Evolutionary conservation across 2,113 vertebrate genomes (phyloP).

Genomic region (Percina caprodes): DNA sequence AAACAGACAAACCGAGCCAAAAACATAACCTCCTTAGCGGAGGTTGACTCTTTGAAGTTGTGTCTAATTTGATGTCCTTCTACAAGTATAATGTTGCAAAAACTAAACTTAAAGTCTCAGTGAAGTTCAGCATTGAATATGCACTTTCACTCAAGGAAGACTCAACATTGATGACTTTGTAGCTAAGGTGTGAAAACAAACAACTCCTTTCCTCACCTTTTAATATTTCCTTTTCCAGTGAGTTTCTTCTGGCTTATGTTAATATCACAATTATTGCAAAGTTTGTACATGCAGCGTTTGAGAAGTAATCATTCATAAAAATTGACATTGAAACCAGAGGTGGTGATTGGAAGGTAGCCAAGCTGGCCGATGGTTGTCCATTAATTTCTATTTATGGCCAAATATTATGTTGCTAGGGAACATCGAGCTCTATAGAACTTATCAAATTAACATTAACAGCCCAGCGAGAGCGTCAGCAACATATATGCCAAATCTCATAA

Average conservation of each 20-base stretch:
- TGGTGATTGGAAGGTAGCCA: slow-evolving; percentile 39
- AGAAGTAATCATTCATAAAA: slow-evolving; percentile 55
- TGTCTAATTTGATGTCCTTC: neutral
- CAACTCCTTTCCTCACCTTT: slow-evolving; percentile 23
- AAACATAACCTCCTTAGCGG: too few relatives aligned
- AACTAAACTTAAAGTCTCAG: neutral
- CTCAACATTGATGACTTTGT: slow-evolving; percentile 11
- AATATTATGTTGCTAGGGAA: slow-evolving; percentile 83
- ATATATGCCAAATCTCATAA: slow-evolving; percentile 51
- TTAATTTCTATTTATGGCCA: slow-evolving; percentile 79
- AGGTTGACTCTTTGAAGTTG: neutral
- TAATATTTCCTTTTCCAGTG: slow-evolving; percentile 36
- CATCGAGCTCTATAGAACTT: slow-evolving; percentile 65
- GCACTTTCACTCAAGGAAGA: slow-evolving; percentile 3
- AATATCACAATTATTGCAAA: slow-evolving; percentile 22
- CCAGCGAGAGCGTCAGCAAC: slow-evolving; percentile 10
- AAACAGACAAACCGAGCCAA: too few relatives aligned
- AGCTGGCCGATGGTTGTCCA: slow-evolving; percentile 62
- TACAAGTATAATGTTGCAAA: neutral
- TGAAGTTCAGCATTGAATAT: neutral
- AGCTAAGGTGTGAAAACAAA: slow-evolving; percentile 43
- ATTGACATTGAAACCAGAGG: slow-evolving; percentile 44
- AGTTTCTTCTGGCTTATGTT: slow-evolving; percentile 32
- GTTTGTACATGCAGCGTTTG: slow-evolving; percentile 27
- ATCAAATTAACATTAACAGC: slow-evolving; percentile 73